These are phyloP conservation scores for Romanomermis culicivorax DNA, from an alignment of 2,888 invertebrate genomes.

Conservation along the genomic window DNA sequence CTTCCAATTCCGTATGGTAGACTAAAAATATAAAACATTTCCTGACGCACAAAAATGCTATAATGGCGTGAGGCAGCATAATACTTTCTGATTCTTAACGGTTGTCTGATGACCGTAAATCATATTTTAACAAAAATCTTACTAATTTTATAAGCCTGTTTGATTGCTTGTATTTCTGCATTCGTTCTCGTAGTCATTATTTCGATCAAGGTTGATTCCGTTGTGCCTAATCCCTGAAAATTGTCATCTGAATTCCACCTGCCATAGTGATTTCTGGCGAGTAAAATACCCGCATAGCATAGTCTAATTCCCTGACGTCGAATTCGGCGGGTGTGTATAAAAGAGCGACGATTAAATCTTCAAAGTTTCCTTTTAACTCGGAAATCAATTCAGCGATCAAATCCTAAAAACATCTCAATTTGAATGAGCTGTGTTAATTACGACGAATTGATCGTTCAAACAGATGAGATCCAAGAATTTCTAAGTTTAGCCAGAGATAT, in stretches of 20 bases:
- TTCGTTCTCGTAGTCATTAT: conserved; percentile 68
- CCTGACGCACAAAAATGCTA: too few species aligned
- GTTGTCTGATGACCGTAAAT: too few species aligned
- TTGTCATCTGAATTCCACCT: not conserved
- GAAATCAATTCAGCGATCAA: conserved; percentile 18
- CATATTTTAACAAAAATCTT: conserved; percentile 20
- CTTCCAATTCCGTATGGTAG: conserved; percentile 22
- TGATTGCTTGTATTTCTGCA: conserved; percentile 33
- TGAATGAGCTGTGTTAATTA: too few species aligned
- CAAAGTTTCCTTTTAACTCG: conserved; percentile 25
- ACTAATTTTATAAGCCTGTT: conserved; percentile 29
- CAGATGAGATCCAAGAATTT: too few species aligned
- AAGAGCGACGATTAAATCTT: conserved; percentile 21
- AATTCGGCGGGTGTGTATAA: conserved; percentile 29
- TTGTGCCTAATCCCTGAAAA: conserved; percentile 50
- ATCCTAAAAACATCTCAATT: conserved; percentile 14
- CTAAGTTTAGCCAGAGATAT: too few species aligned
- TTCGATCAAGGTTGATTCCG: conserved; percentile 62
- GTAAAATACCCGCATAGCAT: conserved; percentile 7
- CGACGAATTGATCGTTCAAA: too few species aligned
- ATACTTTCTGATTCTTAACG: not conserved
- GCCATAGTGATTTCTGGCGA: not conserved
- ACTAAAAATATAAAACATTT: too few species aligned
- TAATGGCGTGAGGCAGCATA: not conserved
- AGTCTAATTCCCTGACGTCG: conserved; percentile 28